phyloP scores from a whole-genome alignment of 1,140 invertebrate species.

The Radopholus similis region DNA sequence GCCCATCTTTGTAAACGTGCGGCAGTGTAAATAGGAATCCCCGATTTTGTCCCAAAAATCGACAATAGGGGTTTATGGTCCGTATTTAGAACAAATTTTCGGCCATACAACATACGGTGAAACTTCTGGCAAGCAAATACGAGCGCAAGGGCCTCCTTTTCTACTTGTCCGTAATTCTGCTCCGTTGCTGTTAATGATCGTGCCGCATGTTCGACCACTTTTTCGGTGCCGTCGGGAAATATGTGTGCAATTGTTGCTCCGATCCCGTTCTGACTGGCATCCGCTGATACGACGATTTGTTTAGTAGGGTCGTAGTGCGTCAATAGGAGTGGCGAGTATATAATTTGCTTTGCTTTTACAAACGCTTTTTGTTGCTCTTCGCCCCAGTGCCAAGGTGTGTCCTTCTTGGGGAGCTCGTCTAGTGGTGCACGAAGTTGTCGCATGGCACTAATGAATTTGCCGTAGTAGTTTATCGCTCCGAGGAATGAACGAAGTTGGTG shows the following conservation, averaged over 20 bases:
- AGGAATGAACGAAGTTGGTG: neutral
- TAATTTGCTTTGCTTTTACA: conserved; percentile 43
- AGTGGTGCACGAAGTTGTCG: neutral
- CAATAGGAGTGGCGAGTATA: conserved; percentile 48
- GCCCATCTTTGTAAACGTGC: conserved; percentile 61
- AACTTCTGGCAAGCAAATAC: conserved; percentile 62
- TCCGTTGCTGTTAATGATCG: neutral
- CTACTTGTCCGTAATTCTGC: conserved; percentile 62
- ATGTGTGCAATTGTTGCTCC: conserved; percentile 63
- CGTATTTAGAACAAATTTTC: conserved; percentile 60
- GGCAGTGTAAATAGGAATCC: conserved; percentile 51
- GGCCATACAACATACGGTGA: conserved; percentile 61
- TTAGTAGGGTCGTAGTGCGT: conserved; percentile 60
- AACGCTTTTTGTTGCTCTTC: conserved; percentile 37
- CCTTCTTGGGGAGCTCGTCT: conserved; percentile 13
- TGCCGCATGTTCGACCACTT: conserved; percentile 60
- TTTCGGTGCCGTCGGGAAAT: conserved; percentile 58
- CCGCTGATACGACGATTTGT: conserved; percentile 61
- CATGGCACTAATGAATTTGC: neutral
- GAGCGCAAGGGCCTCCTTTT: conserved; percentile 61
- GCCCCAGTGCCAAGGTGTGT: conserved; percentile 29
- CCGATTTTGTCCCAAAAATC: conserved; percentile 60
- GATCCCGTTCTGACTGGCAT: conserved; percentile 63
- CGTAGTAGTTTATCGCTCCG: conserved; percentile 22
- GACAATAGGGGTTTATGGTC: conserved; percentile 63